These are phyloP conservation scores for Malurus splendens DNA, from an alignment of 2,797 vertebrate genomes.

Conservation along the genomic window DNA sequence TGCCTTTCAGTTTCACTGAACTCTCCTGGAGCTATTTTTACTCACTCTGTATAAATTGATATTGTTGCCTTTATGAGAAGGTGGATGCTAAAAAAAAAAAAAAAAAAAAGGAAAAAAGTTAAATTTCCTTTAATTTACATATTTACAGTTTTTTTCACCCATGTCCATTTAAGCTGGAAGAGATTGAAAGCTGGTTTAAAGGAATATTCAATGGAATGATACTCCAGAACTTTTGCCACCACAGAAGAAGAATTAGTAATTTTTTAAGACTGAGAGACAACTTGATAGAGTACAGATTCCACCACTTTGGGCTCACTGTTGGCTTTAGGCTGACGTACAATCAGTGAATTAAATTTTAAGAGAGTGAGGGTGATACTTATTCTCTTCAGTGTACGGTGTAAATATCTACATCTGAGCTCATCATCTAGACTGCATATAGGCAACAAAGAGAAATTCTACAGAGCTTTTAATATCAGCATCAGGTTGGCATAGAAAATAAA, in stretches of 20 bases:
- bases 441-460: background rate
- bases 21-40: background rate
- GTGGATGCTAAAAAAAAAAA: background rate
- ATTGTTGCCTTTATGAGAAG: background rate
- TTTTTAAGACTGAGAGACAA: background rate
- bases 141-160: background rate
- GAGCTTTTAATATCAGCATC: background rate
- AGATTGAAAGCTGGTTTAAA: background rate
- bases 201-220: background rate
- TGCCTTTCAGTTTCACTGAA: background rate
- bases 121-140: background rate
- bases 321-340: background rate
- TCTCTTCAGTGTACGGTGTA: background rate
- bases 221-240: background rate
- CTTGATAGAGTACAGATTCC: background rate
- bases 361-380: background rate
- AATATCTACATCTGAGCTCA: background rate
- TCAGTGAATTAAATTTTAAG: background rate
- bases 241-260: background rate
- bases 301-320: background rate
- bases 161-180: background rate
- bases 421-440: background rate
- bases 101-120: background rate
- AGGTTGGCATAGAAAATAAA: background rate
- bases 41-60: background rate